These are phyloP conservation scores for Mormyrus hasselquistii DNA, from an alignment of 2,797 vertebrate species.

Conservation along the genomic window DNA sequence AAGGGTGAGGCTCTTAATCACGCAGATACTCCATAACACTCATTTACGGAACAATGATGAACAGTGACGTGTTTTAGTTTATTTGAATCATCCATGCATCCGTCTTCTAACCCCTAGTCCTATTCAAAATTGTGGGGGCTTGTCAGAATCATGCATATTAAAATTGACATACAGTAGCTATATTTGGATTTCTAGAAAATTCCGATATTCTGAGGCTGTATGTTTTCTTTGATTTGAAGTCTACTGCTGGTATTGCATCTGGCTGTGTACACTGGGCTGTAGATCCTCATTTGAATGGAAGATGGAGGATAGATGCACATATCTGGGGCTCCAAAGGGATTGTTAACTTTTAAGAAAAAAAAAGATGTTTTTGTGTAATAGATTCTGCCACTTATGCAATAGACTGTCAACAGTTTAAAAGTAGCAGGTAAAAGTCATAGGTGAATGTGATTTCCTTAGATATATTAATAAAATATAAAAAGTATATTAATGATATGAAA, in stretches of 20 bases:
- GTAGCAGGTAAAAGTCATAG: neutral
- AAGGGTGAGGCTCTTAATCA: neutral
- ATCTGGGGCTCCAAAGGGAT: neutral
- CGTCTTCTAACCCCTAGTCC: neutral
- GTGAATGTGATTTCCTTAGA: neutral
- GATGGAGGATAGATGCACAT: neutral
- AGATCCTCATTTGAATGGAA: neutral
- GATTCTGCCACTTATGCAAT: neutral
- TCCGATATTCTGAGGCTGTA: neutral
- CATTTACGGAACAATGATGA: neutral
- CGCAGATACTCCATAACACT: neutral
- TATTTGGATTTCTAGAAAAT: neutral
- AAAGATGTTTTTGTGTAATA: neutral
- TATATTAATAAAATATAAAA: neutral
- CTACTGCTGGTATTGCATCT: neutral
- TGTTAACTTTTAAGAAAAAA: neutral
- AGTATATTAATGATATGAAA: neutral
- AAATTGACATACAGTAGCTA: neutral
- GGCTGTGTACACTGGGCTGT: neutral
- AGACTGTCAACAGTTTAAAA: neutral
- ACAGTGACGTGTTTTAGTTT: neutral
- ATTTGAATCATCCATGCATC: neutral
- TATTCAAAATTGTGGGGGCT: neutral
- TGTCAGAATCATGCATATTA: conserved; percentile 1
- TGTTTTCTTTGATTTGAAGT: neutral